Evolutionary conservation across 2,797 vertebrate species (phyloP).

Genomic region (Passerculus sandwichensis): DNA sequence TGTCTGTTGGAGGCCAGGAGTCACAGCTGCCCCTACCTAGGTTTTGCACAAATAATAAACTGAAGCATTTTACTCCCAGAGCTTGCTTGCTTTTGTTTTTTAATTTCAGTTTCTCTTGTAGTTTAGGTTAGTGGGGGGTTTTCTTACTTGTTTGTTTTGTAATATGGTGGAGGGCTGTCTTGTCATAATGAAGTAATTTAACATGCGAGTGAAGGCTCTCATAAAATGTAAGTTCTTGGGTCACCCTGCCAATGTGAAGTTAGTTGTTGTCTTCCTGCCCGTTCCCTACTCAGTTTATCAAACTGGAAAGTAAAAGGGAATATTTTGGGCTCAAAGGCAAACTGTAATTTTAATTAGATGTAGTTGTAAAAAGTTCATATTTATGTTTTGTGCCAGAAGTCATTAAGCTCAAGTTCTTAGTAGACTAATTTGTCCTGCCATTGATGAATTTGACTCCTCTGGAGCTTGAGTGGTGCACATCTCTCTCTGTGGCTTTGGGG

Average conservation of each 20-base stretch:
- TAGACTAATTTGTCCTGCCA: neutral
- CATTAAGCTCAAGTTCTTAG: neutral
- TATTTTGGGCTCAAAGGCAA: neutral
- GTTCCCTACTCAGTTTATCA: neutral
- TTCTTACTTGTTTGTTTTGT: neutral
- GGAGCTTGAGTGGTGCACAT: neutral
- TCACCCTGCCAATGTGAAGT: neutral
- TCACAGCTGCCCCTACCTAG: neutral
- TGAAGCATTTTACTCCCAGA: neutral
- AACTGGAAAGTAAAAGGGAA: neutral
- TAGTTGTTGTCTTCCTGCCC: neutral
- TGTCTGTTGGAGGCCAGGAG: neutral
- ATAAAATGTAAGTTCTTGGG: neutral
- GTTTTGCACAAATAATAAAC: neutral
- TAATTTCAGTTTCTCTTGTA: neutral
- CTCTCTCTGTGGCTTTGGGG: neutral
- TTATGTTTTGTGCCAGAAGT: neutral
- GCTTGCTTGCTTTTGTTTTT: neutral
- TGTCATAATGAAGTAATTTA: neutral
- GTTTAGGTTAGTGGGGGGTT: neutral
- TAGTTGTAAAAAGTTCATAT: constrained; percentile 7
- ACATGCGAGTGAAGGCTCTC: neutral
- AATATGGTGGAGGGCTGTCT: neutral
- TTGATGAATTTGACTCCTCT: neutral
- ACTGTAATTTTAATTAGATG: neutral